Conservation (phyloP, 2,113 vertebrate genomes). For the Pholis gunnellus region DNA sequence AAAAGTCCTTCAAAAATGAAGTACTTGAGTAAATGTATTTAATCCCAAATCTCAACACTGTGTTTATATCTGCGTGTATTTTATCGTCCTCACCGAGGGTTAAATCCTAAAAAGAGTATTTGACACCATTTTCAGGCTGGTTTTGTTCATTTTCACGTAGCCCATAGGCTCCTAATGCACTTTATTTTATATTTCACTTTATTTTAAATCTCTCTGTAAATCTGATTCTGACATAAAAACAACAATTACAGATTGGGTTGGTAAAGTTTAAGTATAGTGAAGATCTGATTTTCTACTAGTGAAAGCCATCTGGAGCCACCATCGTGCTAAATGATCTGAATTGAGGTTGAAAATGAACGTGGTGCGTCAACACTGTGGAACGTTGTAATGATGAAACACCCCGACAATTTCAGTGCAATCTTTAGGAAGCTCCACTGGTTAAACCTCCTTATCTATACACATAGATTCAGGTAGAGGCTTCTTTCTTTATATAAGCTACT, state of each 20-base stretch:
- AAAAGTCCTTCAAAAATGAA: not conserved
- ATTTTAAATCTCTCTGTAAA: too few species aligned
- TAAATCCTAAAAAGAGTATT: not conserved
- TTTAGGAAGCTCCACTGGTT: not conserved
- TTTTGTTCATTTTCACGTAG: not conserved
- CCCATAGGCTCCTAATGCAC: not conserved
- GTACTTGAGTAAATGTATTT: not conserved
- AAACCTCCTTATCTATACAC: not conserved
- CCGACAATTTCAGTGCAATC: not conserved
- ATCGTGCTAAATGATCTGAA: not conserved
- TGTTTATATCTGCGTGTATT: not conserved
- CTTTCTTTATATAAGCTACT: not conserved
- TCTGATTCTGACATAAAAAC: too few species aligned
- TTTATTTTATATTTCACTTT: too few species aligned
- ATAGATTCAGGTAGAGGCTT: not conserved
- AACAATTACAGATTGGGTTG: not conserved
- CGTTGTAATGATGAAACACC: slow-evolving; percentile 1
- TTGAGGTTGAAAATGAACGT: not conserved
- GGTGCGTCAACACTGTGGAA: not conserved
- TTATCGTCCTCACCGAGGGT: not conserved
- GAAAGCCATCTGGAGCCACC: not conserved
- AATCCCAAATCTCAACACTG: too few species aligned
- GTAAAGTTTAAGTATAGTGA: not conserved
- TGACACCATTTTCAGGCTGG: not conserved
- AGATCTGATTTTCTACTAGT: not conserved